These are phyloP conservation scores for Onychomys arenicola DNA, from an alignment of 2,797 vertebrate species.

Conservation along the genomic window DNA sequence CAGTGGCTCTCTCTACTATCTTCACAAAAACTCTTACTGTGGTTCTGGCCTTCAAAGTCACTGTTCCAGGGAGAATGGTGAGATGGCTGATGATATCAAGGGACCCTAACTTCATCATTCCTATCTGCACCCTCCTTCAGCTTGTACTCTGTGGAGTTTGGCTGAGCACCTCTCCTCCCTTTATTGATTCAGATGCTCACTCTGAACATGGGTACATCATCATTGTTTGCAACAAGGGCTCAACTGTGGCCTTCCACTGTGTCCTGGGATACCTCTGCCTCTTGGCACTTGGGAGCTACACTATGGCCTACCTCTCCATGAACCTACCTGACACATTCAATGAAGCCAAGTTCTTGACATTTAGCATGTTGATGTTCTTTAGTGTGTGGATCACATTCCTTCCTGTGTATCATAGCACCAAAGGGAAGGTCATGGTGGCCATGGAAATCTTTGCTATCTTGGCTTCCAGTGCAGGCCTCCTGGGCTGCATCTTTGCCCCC, in stretches of 20 bases:
- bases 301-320: neutral
- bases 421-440: neutral
- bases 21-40: neutral
- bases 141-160: neutral
- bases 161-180: neutral
- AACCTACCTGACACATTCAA: neutral
- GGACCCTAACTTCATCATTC: neutral
- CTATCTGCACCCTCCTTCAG: neutral
- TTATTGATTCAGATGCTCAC: neutral
- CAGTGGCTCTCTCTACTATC: neutral
- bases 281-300: neutral
- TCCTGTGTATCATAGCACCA: neutral
- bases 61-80: neutral
- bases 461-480: neutral
- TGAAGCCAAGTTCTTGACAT: neutral
- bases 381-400: neutral
- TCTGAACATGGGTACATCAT: neutral
- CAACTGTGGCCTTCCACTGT: neutral
- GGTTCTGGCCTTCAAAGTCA: neutral
- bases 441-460: neutral
- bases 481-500: neutral
- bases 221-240: neutral
- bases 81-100: neutral
- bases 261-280: neutral
- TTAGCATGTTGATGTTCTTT: neutral